Percentiles rank a stretch among this genome's conserved stretches.
Evolutionary conservation across 2,797 vertebrate species (phyloP).

Genomic region (Naso thynnoides): DNA sequence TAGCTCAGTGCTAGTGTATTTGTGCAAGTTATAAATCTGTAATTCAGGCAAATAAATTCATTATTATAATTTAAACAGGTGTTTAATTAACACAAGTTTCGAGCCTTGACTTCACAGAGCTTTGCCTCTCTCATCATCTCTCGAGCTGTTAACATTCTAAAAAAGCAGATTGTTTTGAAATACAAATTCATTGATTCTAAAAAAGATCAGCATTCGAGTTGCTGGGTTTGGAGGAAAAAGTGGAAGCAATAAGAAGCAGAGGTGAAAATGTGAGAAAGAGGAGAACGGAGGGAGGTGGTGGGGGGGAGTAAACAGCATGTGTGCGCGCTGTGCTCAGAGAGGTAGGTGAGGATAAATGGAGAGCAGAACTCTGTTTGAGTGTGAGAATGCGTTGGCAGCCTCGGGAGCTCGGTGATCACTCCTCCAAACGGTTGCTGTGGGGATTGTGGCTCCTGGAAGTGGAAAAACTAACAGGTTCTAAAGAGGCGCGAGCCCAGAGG

Average conservation of each 20-base stretch:
- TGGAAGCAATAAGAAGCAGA: conserved; percentile 46
- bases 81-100: conserved; percentile 44
- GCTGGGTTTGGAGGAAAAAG: conserved; percentile 19
- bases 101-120: conserved; percentile 9
- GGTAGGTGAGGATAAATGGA: conserved; percentile 76
- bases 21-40: conserved; percentile 25
- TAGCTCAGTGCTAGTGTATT: conserved; percentile 10
- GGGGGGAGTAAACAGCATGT: conserved; percentile 49
- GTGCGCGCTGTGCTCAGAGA: conserved; percentile 46
- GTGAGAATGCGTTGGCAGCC: conserved; percentile 90
- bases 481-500: conserved; percentile 92
- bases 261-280: conserved; percentile 59
- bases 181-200: conserved; percentile 25
- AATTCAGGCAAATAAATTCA: conserved; percentile 24
- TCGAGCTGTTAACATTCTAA: too few relatives aligned
- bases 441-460: conserved; percentile 94
- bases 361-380: conserved; percentile 73
- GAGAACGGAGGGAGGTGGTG: not conserved
- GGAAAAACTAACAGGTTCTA: conserved; percentile 97
- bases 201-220: conserved; percentile 19
- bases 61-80: conserved; percentile 40
- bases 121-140: conserved; percentile 8
- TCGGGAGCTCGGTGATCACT: conserved; percentile 92
- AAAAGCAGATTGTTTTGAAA: conserved; percentile 21
- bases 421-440: conserved; percentile 93